phyloP scores from a whole-genome alignment of 2,888 invertebrate species.

The Diachrysia chrysitis region DNA sequence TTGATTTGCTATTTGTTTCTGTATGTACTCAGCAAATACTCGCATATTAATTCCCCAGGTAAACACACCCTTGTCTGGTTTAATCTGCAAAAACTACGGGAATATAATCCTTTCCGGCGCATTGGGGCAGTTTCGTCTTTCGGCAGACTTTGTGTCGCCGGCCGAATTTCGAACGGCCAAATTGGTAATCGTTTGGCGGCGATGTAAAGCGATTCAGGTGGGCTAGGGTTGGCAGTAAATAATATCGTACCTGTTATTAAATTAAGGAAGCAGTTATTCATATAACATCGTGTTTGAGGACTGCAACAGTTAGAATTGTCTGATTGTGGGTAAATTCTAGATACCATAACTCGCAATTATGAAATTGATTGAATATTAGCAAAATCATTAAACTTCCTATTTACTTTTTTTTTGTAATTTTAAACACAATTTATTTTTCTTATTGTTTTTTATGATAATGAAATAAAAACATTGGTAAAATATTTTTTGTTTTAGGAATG shows the following conservation, averaged over 20 bases:
- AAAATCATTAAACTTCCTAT: too few relatives aligned
- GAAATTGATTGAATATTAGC: too few relatives aligned
- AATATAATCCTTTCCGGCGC: conserved; percentile 85
- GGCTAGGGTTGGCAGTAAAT: conserved; percentile 70
- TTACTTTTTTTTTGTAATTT: too few relatives aligned
- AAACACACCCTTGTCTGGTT: conserved; percentile 71
- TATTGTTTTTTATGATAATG: too few relatives aligned
- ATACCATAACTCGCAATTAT: too few relatives aligned
- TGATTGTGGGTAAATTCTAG: background rate
- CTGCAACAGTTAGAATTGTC: background rate
- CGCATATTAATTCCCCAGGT: conserved; percentile 66
- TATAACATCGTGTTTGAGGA: background rate
- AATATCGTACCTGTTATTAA: background rate
- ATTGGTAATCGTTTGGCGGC: conserved; percentile 80
- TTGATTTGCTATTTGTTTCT: background rate
- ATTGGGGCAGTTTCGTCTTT: conserved; percentile 71
- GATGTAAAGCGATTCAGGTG: conserved; percentile 71
- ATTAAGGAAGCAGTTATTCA: background rate
- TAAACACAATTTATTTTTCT: too few relatives aligned
- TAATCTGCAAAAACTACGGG: conserved; percentile 81
- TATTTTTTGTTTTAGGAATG: too few relatives aligned
- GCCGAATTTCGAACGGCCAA: conserved; percentile 64
- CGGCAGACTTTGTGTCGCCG: conserved; percentile 86
- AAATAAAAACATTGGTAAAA: too few relatives aligned
- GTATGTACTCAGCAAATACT: conserved; percentile 32